Evolutionary conservation across 2,113 vertebrate genomes (phyloP), one percentile per base, ranked within the genome.

Genomic region (Phalacrocorax aristotelis): DNA sequence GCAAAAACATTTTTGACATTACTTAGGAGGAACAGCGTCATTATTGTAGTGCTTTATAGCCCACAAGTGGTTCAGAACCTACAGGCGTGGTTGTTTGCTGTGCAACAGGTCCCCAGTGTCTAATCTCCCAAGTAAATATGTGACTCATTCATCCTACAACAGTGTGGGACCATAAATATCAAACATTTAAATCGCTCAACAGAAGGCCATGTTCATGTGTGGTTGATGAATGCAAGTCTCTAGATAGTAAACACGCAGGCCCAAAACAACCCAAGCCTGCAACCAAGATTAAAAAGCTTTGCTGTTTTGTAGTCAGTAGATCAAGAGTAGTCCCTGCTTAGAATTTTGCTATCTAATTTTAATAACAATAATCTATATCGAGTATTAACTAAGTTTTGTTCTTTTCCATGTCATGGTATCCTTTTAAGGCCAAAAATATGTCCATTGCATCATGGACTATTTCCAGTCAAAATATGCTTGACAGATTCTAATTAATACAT

Each of bases 101-200:
- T 76, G 87, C 80, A 68, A 19, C 62, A 75, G 58, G 74, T 87
- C 91, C 83, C 94, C 68, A 32, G 46, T 81, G 93, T 55, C 57
- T 90, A 92, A 93, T 97, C 92, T 92, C 66, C 61, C 82, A 42
- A 93, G 93, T 95, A 96, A 97, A 95, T 94, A 86, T 9, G 74
- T 98, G 98, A 98, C 95, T 98, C 97, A 97, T 60, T 86, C 51
- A 26, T 93, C 75, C 94, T 87, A 61, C 91, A 80, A 49, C 89
- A 92, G 78, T 54, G 74, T 88, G 83, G 82, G 75, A 62, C 83
- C 87, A 88, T 95, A 96, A 96, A 98, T 95, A 97, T 71, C 65
- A 92, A 40, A 91, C 44, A 5, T 86, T 80, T 76, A 72, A 72
- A 90, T 95, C 29, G 1, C 90, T 97, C 77, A 5, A 8, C 62